These are phyloP conservation scores for Fringilla coelebs DNA, from an alignment of 2,797 vertebrate genomes.

Conservation along the genomic window DNA sequence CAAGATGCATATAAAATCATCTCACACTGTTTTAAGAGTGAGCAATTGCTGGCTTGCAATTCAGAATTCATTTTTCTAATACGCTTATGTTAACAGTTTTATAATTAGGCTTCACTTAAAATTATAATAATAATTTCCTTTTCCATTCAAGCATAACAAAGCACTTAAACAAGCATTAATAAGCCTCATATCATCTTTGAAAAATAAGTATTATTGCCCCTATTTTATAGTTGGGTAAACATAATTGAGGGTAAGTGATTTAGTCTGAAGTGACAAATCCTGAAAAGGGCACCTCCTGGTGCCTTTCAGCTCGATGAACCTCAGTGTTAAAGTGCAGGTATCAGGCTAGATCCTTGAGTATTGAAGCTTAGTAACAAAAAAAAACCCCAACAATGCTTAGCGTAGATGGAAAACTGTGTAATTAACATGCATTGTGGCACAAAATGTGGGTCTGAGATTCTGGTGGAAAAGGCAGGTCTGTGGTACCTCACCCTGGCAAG, in stretches of 20 bases:
- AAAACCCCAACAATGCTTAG: rapidly evolving
- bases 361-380: not conserved
- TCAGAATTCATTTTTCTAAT: constrained; percentile 26
- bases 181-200: not conserved
- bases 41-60: not conserved
- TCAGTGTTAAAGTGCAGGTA: not conserved
- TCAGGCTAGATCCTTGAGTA: not conserved
- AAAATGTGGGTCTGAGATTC: not conserved
- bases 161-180: constrained; percentile 34
- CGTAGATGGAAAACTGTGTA: not conserved
- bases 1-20: constrained; percentile 26
- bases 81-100: constrained; percentile 39
- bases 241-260: not conserved
- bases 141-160: constrained; percentile 35
- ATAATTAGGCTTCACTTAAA: constrained; percentile 43
- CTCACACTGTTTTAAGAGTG: not conserved
- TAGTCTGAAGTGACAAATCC: not conserved
- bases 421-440: not conserved
- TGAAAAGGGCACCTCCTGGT: not conserved
- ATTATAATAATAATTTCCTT: constrained; percentile 28
- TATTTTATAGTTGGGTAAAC: constrained; percentile 9
- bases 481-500: not conserved
- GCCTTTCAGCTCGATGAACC: too few relatives aligned
- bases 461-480: not conserved
- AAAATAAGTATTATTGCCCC: constrained; percentile 11